phyloP scores from a whole-genome alignment of 2,888 invertebrate genomes.

The Drosophila incognita region DNA sequence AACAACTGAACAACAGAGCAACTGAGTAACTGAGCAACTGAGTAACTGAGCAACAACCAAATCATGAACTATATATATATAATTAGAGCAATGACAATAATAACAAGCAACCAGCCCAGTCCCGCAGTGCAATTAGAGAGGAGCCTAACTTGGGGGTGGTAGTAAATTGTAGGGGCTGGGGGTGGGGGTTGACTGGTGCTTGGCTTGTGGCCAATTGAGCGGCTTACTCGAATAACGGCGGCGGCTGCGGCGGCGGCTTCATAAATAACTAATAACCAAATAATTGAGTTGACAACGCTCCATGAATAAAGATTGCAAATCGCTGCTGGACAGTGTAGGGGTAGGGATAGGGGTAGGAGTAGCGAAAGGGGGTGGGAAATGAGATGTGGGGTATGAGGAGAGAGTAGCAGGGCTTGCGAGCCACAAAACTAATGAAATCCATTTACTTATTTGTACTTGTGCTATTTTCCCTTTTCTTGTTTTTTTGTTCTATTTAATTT shows the following conservation, averaged over 20 bases:
- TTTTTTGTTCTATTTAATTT: neutral
- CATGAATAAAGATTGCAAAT: slow-evolving; percentile 53
- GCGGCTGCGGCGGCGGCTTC: slow-evolving; percentile 40
- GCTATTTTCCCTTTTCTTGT: neutral
- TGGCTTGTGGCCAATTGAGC: slow-evolving; percentile 50
- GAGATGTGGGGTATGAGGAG: neutral
- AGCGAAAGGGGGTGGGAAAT: neutral
- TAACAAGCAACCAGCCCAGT: slow-evolving; percentile 21
- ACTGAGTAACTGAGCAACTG: neutral
- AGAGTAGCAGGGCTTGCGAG: neutral
- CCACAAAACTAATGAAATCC: slow-evolving; percentile 36
- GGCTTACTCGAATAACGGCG: slow-evolving; percentile 56
- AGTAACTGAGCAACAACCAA: slow-evolving; percentile 3
- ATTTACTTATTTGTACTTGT: slow-evolving; percentile 25
- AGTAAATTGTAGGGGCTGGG: neutral
- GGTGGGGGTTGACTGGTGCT: neutral
- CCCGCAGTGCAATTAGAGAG: slow-evolving; percentile 58
- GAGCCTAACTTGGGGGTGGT: neutral
- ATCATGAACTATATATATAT: neutral
- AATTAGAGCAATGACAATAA: slow-evolving; percentile 28
- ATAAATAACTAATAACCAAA: slow-evolving; percentile 71
- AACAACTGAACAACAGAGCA: neutral
- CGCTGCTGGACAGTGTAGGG: neutral
- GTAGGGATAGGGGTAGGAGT: neutral
- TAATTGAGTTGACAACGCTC: slow-evolving; percentile 64